These are phyloP conservation scores for Holotrichia oblita DNA, from an alignment of 1,140 invertebrate species.

Conservation along the genomic window DNA sequence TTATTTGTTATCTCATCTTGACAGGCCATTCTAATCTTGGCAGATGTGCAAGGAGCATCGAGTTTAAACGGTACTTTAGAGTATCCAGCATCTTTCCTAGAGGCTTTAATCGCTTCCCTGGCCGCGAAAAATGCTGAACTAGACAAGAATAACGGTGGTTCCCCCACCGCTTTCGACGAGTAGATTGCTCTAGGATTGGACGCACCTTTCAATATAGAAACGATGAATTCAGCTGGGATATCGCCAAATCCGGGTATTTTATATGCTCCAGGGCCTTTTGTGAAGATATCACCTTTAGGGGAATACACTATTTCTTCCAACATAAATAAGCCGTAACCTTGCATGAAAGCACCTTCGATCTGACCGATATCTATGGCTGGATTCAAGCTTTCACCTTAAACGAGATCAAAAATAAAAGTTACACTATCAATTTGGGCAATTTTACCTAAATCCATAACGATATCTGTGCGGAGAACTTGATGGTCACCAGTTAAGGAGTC, in stretches of 20 bases:
- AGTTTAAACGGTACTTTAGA: conserved; percentile 71
- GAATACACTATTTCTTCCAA: conserved; percentile 90
- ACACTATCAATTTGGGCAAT: too few relatives aligned
- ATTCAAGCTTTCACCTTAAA: conserved; percentile 85
- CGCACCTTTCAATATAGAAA: conserved; percentile 86
- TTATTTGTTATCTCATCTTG: conserved; percentile 83
- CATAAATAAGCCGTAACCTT: conserved; percentile 92
- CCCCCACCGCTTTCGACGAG: conserved; percentile 97
- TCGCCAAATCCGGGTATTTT: conserved; percentile 92
- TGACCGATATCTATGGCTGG: conserved; percentile 97
- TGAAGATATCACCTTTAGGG: conserved; percentile 81
- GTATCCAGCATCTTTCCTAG: conserved; percentile 75
- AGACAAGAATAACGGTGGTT: conserved; percentile 92
- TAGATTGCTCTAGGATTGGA: conserved; percentile 91
- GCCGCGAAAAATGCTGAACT: conserved; percentile 90
- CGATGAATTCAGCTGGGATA: conserved; percentile 92
- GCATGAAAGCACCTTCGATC: conserved; percentile 93
- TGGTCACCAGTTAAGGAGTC: conserved; percentile 91
- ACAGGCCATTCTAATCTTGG: conserved; percentile 90
- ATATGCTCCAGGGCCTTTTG: conserved; percentile 88
- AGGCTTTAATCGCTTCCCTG: conserved; percentile 85
- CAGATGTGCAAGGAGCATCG: conserved; percentile 88
- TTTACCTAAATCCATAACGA: conserved; percentile 92
- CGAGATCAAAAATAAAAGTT: conserved; percentile 21
- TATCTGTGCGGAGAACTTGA: conserved; percentile 86